phyloP scores from a whole-genome alignment of 2,797 vertebrate species.

The Poeciliopsis infans region DNA sequence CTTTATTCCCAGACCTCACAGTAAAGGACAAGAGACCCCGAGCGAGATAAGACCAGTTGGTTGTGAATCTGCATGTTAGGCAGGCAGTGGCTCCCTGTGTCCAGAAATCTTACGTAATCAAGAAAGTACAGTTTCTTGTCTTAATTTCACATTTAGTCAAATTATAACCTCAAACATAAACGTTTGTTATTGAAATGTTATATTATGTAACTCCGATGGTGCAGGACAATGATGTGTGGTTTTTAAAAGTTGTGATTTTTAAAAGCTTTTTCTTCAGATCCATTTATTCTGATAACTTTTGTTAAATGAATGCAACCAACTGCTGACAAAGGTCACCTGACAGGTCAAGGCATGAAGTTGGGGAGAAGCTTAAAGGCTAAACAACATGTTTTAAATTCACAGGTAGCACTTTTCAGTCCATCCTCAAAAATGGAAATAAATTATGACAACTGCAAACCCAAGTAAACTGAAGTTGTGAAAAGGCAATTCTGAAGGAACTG shows the following conservation, averaged over 20 bases:
- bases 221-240: not conserved
- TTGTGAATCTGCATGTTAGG: constrained; percentile 57
- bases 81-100: constrained; percentile 51
- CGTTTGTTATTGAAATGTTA: not conserved
- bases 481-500: not conserved
- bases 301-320: not conserved
- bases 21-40: constrained; percentile 37
- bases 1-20: constrained; percentile 67
- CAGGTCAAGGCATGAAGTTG: not conserved
- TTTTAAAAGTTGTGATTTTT: not conserved
- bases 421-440: not conserved
- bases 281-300: not conserved
- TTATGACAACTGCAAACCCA: not conserved
- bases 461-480: not conserved
- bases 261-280: not conserved
- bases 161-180: not conserved
- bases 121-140: not conserved
- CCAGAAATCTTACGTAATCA: constrained; percentile 6
- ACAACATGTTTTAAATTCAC: not conserved
- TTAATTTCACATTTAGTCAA: not conserved
- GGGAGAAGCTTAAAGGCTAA: not conserved
- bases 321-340: not conserved
- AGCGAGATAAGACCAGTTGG: constrained; percentile 58
- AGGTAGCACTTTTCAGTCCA: not conserved
- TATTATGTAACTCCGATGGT: not conserved